phyloP scores from a whole-genome alignment of 2,797 vertebrate species.

The Buceros bicornis region DNA sequence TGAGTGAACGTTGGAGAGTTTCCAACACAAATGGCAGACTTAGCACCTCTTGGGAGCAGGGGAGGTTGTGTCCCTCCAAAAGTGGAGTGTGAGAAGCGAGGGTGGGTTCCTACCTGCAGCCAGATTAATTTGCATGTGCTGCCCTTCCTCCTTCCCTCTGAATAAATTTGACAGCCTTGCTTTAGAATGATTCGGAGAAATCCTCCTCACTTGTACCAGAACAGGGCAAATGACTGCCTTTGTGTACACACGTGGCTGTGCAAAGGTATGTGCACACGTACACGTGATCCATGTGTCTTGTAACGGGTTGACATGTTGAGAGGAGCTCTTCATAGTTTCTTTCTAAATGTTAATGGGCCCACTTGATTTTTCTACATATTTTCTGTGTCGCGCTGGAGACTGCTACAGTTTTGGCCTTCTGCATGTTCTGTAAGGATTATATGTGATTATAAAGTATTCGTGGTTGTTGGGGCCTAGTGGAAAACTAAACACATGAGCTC shows the following conservation, averaged over 20 bases:
- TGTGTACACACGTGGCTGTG: fast-evolving
- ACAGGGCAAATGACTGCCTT: not conserved
- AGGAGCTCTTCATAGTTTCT: not conserved
- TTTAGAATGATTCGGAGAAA: not conserved
- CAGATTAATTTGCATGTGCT: not conserved
- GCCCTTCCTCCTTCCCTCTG: not conserved
- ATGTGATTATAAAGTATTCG: not conserved
- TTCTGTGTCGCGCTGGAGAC: not conserved
- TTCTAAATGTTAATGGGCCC: not conserved
- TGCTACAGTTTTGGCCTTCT: not conserved
- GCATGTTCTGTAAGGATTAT: not conserved
- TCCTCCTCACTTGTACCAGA: not conserved
- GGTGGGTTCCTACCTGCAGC: not conserved
- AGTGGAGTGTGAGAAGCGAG: not conserved
- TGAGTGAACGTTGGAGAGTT: not conserved
- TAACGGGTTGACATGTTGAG: not conserved
- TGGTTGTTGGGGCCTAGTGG: not conserved
- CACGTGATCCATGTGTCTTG: not conserved
- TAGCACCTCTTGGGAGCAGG: not conserved
- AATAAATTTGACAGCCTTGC: not conserved
- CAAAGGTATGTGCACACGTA: fast-evolving
- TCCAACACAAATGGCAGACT: not conserved
- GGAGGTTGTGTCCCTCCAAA: not conserved
- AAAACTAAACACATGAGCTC: not conserved
- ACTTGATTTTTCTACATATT: not conserved